These are phyloP conservation scores for Proterorhinus semilunaris DNA, from an alignment of 2,113 vertebrate species.

Conservation along the genomic window DNA sequence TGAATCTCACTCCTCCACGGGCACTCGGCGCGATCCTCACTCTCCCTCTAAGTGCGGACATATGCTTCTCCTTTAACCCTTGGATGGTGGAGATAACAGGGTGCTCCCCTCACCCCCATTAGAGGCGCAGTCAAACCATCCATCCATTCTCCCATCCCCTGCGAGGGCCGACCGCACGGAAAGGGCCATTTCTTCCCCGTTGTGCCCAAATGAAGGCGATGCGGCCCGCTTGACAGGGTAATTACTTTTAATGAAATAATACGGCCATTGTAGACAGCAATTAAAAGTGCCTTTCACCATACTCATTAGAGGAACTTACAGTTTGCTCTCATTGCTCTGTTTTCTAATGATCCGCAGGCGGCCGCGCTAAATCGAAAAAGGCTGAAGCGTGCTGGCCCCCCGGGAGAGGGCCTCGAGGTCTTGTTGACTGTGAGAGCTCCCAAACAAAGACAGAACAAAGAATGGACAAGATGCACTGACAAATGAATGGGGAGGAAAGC, in stretches of 20 bases:
- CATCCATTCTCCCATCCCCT: conserved; percentile 49
- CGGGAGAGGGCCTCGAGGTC: conserved; percentile 48
- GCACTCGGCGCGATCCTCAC: background rate
- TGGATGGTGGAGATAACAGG: conserved; percentile 59
- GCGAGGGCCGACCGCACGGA: conserved; percentile 56
- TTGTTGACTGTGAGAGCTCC: conserved; percentile 52
- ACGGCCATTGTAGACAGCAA: conserved; percentile 74
- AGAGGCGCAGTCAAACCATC: conserved; percentile 65
- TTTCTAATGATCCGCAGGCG: conserved; percentile 71
- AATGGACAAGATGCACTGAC: background rate
- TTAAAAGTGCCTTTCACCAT: conserved; percentile 75
- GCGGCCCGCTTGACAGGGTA: conserved; percentile 72
- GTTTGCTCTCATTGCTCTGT: conserved; percentile 69
- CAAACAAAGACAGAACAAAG: conserved; percentile 43
- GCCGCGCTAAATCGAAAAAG: conserved; percentile 63
- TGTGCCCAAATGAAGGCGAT: conserved; percentile 67
- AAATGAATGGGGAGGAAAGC: background rate
- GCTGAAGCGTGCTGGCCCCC: conserved; percentile 58
- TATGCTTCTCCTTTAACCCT: conserved; percentile 26
- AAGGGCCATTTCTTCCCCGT: conserved; percentile 61
- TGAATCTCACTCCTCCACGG: background rate
- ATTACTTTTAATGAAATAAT: conserved; percentile 81
- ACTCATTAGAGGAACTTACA: conserved; percentile 72
- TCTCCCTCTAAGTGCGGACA: conserved; percentile 13
- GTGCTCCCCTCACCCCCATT: conserved; percentile 66